Conservation (phyloP, 2,113 vertebrate species). For the Budorcas taxicolor region DNA sequence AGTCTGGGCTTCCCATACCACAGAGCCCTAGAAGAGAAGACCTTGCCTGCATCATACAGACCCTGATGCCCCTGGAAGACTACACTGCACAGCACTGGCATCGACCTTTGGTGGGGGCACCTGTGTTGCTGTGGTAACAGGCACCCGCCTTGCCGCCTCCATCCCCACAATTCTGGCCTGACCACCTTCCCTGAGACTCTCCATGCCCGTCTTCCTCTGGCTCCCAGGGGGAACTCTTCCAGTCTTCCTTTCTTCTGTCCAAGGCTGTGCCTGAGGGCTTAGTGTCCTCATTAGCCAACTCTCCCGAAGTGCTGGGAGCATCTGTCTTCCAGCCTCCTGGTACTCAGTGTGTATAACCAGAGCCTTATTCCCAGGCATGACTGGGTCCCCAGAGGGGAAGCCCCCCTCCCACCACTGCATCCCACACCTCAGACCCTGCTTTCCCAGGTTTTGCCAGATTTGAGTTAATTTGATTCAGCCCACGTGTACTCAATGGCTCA, state of each 20-base stretch:
- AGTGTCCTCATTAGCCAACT: constrained; percentile 42
- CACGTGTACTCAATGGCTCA: background rate
- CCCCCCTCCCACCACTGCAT: background rate
- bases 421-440: background rate
- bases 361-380: background rate
- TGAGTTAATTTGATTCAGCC: background rate
- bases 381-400: background rate
- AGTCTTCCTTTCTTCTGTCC: background rate
- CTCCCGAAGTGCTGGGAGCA: background rate
- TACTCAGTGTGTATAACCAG: background rate
- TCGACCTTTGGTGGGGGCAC: background rate
- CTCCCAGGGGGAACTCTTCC: background rate
- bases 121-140: constrained; percentile 47
- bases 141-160: background rate
- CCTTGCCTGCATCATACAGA: background rate
- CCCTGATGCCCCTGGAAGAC: background rate
- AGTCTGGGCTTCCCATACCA: background rate
- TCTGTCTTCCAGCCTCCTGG: background rate
- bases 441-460: background rate
- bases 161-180: background rate
- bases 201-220: background rate
- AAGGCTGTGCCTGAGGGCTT: constrained; percentile 42
- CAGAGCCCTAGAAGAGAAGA: background rate
- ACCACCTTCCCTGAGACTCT: background rate
- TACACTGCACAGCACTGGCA: background rate